Conservation (phyloP, 1,140 invertebrate genomes). For the Drosophila neocordata region DNA sequence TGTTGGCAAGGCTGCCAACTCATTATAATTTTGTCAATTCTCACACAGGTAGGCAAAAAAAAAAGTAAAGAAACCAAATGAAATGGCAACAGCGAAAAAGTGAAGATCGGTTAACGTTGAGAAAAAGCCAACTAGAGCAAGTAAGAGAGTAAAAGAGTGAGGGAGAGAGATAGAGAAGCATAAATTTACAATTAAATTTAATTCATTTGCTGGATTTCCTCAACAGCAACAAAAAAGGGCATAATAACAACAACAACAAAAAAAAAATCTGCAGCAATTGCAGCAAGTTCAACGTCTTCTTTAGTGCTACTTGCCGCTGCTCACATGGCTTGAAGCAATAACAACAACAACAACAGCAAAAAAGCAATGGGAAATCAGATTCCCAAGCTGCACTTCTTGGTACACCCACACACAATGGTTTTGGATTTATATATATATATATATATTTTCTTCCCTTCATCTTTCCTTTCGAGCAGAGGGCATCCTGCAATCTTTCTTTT, state of each 20-base stretch:
- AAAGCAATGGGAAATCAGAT: slow-evolving; percentile 37
- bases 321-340: slow-evolving; percentile 65
- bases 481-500: neutral
- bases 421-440: slow-evolving; percentile 9
- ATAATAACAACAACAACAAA: slow-evolving; percentile 38
- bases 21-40: slow-evolving; percentile 81
- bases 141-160: neutral
- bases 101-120: slow-evolving; percentile 63
- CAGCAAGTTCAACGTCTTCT: slow-evolving; percentile 77
- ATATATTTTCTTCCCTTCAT: slow-evolving; percentile 11
- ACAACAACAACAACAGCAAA: slow-evolving; percentile 6
- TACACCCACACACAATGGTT: slow-evolving; percentile 37
- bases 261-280: slow-evolving; percentile 21
- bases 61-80: neutral
- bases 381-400: slow-evolving; percentile 78
- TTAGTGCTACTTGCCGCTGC: slow-evolving; percentile 56
- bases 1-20: slow-evolving; percentile 59
- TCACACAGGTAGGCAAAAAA: slow-evolving; percentile 51
- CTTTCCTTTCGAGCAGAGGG: neutral
- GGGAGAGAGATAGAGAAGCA: slow-evolving; percentile 45
- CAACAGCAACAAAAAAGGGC: slow-evolving; percentile 55
- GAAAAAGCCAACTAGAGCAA: slow-evolving; percentile 49
- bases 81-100: slow-evolving; percentile 49
- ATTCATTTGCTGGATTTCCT: slow-evolving; percentile 76
- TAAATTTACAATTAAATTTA: slow-evolving; percentile 81